Evolutionary conservation across 2,888 invertebrate genomes (phyloP).

Genomic region (Serrognathus titanus): DNA sequence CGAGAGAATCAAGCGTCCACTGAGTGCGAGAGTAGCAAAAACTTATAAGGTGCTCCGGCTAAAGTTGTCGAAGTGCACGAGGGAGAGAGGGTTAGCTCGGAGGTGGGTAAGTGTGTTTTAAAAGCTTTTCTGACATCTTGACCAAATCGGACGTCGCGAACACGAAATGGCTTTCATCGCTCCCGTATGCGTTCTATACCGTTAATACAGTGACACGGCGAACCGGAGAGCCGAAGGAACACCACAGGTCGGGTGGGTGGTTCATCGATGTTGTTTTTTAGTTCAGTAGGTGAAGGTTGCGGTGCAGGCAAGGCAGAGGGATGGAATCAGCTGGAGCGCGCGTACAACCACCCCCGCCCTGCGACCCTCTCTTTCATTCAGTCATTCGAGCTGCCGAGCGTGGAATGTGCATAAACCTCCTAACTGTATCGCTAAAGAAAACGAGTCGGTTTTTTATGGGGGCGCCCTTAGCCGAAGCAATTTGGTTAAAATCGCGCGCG

Average conservation of each 20-base stretch:
- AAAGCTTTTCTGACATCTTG: constrained; percentile 54
- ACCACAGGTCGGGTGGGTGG: constrained; percentile 2
- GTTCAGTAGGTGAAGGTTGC: constrained; percentile 47
- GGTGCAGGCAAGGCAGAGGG: constrained; percentile 28
- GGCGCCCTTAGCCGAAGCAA: background rate
- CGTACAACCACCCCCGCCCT: constrained; percentile 27
- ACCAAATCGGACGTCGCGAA: constrained; percentile 51
- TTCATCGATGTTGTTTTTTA: constrained; percentile 40
- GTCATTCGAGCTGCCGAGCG: constrained; percentile 31
- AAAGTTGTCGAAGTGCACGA: constrained; percentile 30
- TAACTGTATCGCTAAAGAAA: background rate
- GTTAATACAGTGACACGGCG: constrained; percentile 18
- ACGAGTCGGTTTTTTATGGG: background rate
- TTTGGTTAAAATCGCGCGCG: constrained; percentile 21
- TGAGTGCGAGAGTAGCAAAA: constrained; percentile 27
- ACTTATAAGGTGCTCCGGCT: constrained; percentile 22
- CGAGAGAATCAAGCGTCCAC: constrained; percentile 37
- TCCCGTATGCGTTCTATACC: constrained; percentile 31
- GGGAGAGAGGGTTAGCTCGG: constrained; percentile 5
- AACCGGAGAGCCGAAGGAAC: constrained; percentile 1
- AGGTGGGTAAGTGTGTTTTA: constrained; percentile 42
- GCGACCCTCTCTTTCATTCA: constrained; percentile 32
- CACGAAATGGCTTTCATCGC: constrained; percentile 52
- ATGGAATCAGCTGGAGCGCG: constrained; percentile 32
- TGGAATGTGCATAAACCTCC: constrained; percentile 28